These are phyloP conservation scores for Philantomba maxwellii DNA, from an alignment of 2,113 vertebrate species.

Conservation along the genomic window DNA sequence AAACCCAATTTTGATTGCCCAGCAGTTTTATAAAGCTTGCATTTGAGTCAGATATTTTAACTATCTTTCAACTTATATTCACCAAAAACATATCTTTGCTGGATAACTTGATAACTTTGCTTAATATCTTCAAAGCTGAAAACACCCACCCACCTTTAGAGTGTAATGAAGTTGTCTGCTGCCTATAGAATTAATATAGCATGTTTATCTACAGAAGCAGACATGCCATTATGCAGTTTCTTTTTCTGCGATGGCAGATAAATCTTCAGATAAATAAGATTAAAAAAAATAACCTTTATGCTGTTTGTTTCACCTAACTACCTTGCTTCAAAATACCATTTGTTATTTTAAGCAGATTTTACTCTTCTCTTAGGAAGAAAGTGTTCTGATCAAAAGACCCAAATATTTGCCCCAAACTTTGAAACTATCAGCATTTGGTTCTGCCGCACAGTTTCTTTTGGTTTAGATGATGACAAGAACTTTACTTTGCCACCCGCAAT, in stretches of 20 bases:
- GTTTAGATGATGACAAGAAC: conserved; percentile 43
- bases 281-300: background rate
- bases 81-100: background rate
- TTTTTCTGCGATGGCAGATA: conserved; percentile 68
- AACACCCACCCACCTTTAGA: background rate
- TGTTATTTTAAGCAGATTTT: background rate
- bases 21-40: background rate
- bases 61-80: background rate
- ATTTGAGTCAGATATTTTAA: conserved; percentile 1
- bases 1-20: background rate
- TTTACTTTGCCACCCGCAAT: conserved; percentile 48
- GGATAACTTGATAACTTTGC: background rate
- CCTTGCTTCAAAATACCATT: background rate
- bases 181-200: conserved; percentile 41
- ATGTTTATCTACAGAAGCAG: conserved; percentile 59
- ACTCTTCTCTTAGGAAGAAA: conserved; percentile 9
- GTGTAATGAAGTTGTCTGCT: background rate
- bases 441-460: conserved; percentile 32
- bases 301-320: conserved; percentile 8
- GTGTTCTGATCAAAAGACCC: background rate
- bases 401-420: background rate
- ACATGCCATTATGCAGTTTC: conserved; percentile 61
- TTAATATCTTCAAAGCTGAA: background rate
- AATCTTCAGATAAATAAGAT: conserved; percentile 31
- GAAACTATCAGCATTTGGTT: conserved; percentile 45